Percentiles rank a stretch among this genome's conserved stretches.
Conservation (phyloP, 2,888 invertebrate genomes). For the Cancer borealis region DNA sequence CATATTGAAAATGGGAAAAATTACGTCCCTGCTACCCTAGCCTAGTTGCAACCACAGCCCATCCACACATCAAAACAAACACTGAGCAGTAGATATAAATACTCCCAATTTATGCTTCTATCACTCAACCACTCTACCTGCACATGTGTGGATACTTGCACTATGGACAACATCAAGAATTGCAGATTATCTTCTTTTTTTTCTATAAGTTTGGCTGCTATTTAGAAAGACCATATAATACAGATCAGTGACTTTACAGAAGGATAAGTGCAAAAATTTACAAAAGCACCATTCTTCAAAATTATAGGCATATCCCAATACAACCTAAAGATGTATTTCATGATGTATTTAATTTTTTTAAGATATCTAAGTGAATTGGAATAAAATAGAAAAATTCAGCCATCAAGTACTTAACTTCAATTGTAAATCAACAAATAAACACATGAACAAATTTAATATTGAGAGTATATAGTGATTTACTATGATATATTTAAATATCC, state of each 20-base stretch:
- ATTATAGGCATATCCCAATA: not conserved
- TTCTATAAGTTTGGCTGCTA: not conserved
- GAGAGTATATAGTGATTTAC: not conserved
- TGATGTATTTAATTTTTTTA: not conserved
- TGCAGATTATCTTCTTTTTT: not conserved
- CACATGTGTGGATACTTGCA: not conserved
- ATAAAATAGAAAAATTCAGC: not conserved
- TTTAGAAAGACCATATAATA: not conserved
- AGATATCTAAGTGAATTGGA: not conserved
- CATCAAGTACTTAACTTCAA: not conserved
- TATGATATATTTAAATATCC: not conserved
- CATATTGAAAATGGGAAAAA: not conserved
- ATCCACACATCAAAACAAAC: not conserved
- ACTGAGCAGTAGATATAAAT: not conserved
- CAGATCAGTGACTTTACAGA: not conserved
- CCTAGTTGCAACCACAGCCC: not conserved
- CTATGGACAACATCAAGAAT: not conserved
- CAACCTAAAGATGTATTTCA: not conserved
- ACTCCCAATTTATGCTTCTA: not conserved
- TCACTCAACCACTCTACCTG: not conserved
- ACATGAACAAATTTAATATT: not conserved
- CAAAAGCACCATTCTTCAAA: not conserved
- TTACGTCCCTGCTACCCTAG: not conserved
- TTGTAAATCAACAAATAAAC: not conserved
- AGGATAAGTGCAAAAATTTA: not conserved